Evolutionary conservation across 2,797 vertebrate species (phyloP).

Genomic region (Onychomys leucogaster): DNA sequence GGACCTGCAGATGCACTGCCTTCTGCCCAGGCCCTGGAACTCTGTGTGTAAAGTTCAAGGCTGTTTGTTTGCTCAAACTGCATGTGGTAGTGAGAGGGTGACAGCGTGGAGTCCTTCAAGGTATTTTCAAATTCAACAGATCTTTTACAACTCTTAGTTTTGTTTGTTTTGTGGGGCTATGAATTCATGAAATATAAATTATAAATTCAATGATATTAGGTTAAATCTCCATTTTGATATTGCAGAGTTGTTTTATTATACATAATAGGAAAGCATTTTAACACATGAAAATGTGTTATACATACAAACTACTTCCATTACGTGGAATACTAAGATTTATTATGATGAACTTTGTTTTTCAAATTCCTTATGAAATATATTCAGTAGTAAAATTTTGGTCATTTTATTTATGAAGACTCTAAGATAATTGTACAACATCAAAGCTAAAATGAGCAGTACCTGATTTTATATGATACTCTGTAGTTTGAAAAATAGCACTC

Average conservation of each 20-base stretch:
- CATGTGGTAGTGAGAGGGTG: constrained; percentile 55
- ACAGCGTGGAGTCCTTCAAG: constrained; percentile 65
- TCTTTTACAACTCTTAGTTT: constrained; percentile 13
- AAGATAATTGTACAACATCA: background rate
- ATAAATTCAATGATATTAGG: background rate
- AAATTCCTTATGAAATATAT: constrained; percentile 1
- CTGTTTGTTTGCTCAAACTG: constrained; percentile 74
- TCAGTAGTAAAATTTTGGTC: constrained; percentile 1
- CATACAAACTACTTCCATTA: constrained; percentile 43
- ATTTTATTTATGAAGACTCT: background rate
- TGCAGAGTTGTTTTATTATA: constrained; percentile 52
- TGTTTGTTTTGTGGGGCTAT: rapidly evolving
- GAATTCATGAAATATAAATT: background rate
- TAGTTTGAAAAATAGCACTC: background rate
- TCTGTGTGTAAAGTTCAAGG: constrained; percentile 71
- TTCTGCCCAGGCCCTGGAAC: constrained; percentile 79
- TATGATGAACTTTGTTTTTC: constrained; percentile 47
- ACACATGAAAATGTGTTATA: background rate
- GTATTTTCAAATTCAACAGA: constrained; percentile 67
- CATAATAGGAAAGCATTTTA: constrained; percentile 59
- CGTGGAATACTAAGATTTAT: constrained; percentile 19
- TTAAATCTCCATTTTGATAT: constrained; percentile 46
- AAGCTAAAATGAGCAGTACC: background rate
- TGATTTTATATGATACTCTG: background rate
- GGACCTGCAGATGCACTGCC: constrained; percentile 81